phyloP scores from a whole-genome alignment of 2,888 invertebrate species.

The Eupithecia abbreviata region DNA sequence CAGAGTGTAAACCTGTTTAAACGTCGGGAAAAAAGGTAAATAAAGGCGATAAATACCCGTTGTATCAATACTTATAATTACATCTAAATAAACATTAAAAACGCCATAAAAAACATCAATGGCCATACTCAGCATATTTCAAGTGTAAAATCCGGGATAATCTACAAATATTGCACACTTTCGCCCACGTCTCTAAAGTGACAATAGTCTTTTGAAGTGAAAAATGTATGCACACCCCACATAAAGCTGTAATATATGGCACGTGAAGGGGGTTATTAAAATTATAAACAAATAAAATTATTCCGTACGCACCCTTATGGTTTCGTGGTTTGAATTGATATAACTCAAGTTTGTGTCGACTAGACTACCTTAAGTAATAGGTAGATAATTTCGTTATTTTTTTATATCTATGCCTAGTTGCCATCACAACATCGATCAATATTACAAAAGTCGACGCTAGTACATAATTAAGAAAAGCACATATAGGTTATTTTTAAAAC shows the following conservation, averaged over 20 bases:
- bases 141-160: constrained; percentile 76
- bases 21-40: too few relatives aligned
- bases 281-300: constrained; percentile 83
- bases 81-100: not conserved
- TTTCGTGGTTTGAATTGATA: constrained; percentile 64
- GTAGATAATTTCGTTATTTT: too few relatives aligned
- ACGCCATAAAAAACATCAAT: constrained; percentile 54
- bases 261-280: constrained; percentile 77
- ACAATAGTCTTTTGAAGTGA: constrained; percentile 70
- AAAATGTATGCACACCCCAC: constrained; percentile 77
- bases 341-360: not conserved
- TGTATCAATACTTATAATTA: too few relatives aligned
- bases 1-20: too few relatives aligned
- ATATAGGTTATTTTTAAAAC: too few relatives aligned
- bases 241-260: constrained; percentile 56
- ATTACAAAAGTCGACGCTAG: too few relatives aligned
- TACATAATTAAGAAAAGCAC: not conserved
- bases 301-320: constrained; percentile 68
- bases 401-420: not conserved
- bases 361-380: too few relatives aligned
- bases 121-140: constrained; percentile 68
- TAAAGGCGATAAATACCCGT: too few relatives aligned
- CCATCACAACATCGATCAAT: too few relatives aligned
- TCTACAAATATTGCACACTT: constrained; percentile 78
- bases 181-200: constrained; percentile 72